Conservation (phyloP, 2,888 invertebrate species). For the Cheilosia soror region DNA sequence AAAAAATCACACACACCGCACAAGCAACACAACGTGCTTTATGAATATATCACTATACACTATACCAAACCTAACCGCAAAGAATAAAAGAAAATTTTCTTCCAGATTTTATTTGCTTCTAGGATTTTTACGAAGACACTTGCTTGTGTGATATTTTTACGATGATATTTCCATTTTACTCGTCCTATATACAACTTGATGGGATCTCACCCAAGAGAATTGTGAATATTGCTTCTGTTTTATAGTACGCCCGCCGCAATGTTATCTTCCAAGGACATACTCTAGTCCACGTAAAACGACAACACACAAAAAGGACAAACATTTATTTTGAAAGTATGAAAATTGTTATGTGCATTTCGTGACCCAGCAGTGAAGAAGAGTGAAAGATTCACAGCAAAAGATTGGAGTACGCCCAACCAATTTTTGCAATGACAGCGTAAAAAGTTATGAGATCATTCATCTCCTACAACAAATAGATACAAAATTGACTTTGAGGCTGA, state of each 20-base stretch:
- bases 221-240: slow-evolving; percentile 59
- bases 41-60: slow-evolving; percentile 59
- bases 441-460: slow-evolving; percentile 53
- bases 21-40: slow-evolving; percentile 50
- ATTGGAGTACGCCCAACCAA: slow-evolving; percentile 27
- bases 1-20: slow-evolving; percentile 34
- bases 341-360: slow-evolving; percentile 71
- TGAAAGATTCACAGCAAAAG: slow-evolving; percentile 23
- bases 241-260: background rate
- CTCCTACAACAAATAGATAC: slow-evolving; percentile 32
- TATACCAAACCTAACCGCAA: slow-evolving; percentile 35
- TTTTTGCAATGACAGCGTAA: slow-evolving; percentile 59
- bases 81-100: slow-evolving; percentile 60
- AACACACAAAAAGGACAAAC: slow-evolving; percentile 33
- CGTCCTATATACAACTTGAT: slow-evolving; percentile 65
- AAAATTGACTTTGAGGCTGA: slow-evolving; percentile 60
- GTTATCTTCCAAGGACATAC: slow-evolving; percentile 34
- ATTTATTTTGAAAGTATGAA: slow-evolving; percentile 70
- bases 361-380: slow-evolving; percentile 19
- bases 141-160: slow-evolving; percentile 67
- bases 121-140: slow-evolving; percentile 60
- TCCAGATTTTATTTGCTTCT: slow-evolving; percentile 66
- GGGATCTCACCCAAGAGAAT: slow-evolving; percentile 70
- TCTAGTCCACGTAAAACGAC: slow-evolving; percentile 12
- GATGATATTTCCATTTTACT: slow-evolving; percentile 74